Evolutionary conservation across 2,888 invertebrate species (phyloP), one percentile per base, ranked within the genome.

Genomic region (Amblyjoppa fuscipennis): DNA sequence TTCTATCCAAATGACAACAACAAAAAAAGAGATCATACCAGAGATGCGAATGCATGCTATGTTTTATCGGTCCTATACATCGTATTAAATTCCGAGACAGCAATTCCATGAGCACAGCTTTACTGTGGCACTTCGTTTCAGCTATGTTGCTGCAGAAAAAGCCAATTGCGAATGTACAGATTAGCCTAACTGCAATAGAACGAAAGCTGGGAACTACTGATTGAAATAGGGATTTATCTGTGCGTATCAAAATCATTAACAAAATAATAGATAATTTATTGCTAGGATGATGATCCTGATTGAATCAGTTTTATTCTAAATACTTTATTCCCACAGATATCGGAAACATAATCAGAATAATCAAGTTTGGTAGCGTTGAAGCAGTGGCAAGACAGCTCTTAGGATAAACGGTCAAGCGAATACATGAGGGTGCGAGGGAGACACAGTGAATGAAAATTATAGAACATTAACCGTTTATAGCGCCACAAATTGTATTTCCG

Each of bases 51-150:
- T n/a, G 2, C 56, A n/a, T 3, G 11, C 51, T 25, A 80, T 56
- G 81, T 85, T 81, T 73, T 74, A 64, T 85, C 64, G 81, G 75
- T 81, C 64, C 71, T 64, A 76, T 81, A 11, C 7, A 41, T 2
- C 2, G 41, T 11, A 41, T 41, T 41, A 9, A 41, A 41, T 41
- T 41, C 41, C 41, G 11, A 11, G 11, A 0, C 41, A 41, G 41
- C 9, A 9, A 41, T 41, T 41, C 41, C 41, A 41, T 41, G 41
- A 41, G 41, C 41, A 41, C 2, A 41, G 41, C 41, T 41, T 41
- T 11, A 11, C 11, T 11, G 41, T 11, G 41, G 9, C 41, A 11
- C 41, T 5, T 11, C 41, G 41, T 41, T 41, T 41, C 41, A 41
- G 11, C 11, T 11, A 41, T 41, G 2, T 41, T 11, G 11, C 41